Percentiles rank a stretch among this genome's conserved stretches.
These are phyloP conservation scores for Trichonephila inaurata DNA, from an alignment of 1,140 invertebrate species.

Conservation along the genomic window DNA sequence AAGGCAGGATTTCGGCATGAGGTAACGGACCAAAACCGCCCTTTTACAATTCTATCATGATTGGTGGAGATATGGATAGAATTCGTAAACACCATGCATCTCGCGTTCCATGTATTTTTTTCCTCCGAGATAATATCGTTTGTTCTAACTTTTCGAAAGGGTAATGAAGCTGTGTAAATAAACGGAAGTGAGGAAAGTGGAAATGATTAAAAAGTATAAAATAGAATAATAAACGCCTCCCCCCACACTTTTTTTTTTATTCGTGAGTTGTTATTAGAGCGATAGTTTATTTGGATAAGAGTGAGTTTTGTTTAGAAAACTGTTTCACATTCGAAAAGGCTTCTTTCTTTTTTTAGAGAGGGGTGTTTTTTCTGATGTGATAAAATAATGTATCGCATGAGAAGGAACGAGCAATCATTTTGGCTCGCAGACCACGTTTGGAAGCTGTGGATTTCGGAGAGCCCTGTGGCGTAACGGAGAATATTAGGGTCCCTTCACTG, in stretches of 20 bases:
- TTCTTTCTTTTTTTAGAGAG: not conserved
- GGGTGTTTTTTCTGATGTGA: too few relatives aligned
- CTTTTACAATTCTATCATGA: not conserved
- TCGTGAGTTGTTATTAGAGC: not conserved
- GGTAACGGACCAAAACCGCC: not conserved
- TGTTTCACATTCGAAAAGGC: too few relatives aligned
- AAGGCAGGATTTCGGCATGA: constrained; percentile 16
- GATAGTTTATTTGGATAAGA: not conserved
- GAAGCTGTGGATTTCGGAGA: too few relatives aligned
- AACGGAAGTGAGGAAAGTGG: constrained; percentile 10
- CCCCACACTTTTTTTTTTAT: too few relatives aligned
- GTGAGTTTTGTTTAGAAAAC: too few relatives aligned
- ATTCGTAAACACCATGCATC: not conserved
- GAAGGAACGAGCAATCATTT: too few relatives aligned
- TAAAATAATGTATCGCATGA: too few relatives aligned
- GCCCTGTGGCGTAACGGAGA: too few relatives aligned
- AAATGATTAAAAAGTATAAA: not conserved
- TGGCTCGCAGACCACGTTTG: too few relatives aligned
- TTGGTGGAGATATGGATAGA: not conserved
- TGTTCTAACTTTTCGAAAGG: not conserved
- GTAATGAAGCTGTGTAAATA: not conserved
- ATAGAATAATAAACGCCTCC: not conserved
- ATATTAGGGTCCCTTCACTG: too few relatives aligned
- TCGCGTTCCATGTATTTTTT: not conserved
- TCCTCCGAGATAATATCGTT: not conserved